These are phyloP conservation scores for Cyphomyrus discorhynchus DNA, from an alignment of 2,113 vertebrate species.

Conservation along the genomic window DNA sequence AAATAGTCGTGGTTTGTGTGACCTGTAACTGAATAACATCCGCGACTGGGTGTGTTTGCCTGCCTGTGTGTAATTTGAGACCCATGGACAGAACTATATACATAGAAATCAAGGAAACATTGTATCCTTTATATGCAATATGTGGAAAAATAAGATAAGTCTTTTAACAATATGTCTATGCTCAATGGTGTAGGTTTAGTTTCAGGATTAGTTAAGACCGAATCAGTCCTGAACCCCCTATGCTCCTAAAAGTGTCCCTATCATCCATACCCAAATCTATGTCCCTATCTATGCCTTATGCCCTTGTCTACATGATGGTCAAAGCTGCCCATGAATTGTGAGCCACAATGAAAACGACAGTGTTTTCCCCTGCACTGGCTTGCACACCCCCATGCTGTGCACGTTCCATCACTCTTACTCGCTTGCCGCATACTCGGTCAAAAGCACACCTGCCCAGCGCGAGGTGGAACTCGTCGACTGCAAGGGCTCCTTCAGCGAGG, in stretches of 20 bases:
- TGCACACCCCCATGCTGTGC: not conserved
- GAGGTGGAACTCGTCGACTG: not conserved
- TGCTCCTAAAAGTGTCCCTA: not conserved
- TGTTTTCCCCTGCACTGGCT: not conserved
- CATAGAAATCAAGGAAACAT: not conserved
- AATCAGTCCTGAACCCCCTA: not conserved
- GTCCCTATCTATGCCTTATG: not conserved
- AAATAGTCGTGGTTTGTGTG: not conserved
- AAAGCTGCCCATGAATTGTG: not conserved
- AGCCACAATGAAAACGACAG: not conserved
- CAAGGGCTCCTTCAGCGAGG: not conserved
- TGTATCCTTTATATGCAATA: not conserved
- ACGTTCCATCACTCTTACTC: not conserved
- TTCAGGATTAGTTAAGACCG: not conserved
- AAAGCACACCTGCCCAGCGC: not conserved
- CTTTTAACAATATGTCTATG: not conserved
- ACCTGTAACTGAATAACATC: not conserved
- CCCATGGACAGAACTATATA: not conserved
- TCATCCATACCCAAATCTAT: not conserved
- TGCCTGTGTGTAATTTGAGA: not conserved
- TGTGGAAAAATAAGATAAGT: not conserved
- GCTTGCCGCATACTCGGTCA: not conserved
- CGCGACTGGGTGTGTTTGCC: not conserved
- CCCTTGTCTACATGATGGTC: not conserved
- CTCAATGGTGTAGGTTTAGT: not conserved